Evolutionary conservation across 2,113 vertebrate genomes (phyloP).

Genomic region (Sigmodon hispidus): DNA sequence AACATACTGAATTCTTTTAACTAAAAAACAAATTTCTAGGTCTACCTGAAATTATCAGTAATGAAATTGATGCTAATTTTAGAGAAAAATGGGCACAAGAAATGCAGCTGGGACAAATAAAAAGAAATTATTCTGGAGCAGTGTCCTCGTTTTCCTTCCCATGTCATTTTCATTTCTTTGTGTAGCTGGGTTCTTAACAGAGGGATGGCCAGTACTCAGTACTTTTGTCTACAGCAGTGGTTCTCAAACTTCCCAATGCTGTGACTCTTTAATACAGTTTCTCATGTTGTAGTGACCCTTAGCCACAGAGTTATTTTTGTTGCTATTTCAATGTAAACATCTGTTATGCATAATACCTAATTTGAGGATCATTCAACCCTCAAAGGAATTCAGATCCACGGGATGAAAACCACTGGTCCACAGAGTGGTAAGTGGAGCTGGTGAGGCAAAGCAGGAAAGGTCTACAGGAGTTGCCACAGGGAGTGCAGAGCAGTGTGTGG

Average conservation of each 20-base stretch:
- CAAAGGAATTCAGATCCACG: too few species aligned
- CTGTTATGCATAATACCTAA: too few species aligned
- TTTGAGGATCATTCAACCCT: not conserved
- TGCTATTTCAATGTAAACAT: not conserved
- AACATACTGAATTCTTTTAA: not conserved
- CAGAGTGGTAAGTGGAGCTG: not conserved
- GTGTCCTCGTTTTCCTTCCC: not conserved
- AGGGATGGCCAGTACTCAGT: not conserved
- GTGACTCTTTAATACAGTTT: not conserved
- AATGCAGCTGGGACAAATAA: not conserved
- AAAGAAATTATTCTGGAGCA: not conserved
- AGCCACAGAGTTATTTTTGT: not conserved
- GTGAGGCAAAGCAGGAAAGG: not conserved
- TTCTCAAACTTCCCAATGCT: not conserved
- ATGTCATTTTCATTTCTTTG: not conserved
- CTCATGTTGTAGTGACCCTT: not conserved
- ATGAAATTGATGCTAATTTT: not conserved
- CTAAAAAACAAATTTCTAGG: not conserved
- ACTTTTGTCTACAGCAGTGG: not conserved
- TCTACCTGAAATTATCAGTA: not conserved
- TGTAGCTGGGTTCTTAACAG: not conserved
- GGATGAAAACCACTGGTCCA: not conserved
- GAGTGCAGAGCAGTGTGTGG: not conserved
- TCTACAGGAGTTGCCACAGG: not conserved
- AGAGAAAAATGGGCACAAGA: not conserved